These are phyloP conservation scores for Xiphorhynchus elegans DNA, from an alignment of 2,113 vertebrate species.

Conservation along the genomic window DNA sequence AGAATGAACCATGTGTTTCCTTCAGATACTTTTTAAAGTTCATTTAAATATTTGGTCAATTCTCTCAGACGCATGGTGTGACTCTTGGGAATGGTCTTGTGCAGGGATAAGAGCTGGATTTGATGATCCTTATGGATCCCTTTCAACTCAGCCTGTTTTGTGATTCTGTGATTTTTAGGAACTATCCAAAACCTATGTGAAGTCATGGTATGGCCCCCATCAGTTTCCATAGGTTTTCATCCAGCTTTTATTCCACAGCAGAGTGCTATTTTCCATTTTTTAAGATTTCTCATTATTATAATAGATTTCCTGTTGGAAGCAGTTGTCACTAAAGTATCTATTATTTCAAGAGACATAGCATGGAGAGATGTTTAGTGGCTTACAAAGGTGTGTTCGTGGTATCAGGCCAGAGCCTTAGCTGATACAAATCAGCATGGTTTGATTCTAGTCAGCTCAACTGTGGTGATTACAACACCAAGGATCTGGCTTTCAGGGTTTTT, in stretches of 20 bases:
- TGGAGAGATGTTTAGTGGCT: not conserved
- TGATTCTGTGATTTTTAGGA: not conserved
- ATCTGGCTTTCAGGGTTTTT: not conserved
- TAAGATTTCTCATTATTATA: not conserved
- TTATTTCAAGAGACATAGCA: not conserved
- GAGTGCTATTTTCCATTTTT: not conserved
- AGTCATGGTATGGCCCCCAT: not conserved
- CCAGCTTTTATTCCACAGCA: not conserved
- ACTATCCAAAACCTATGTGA: not conserved
- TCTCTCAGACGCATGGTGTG: not conserved
- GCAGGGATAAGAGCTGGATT: not conserved
- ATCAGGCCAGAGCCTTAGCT: not conserved
- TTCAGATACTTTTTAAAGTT: not conserved
- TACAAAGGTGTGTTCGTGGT: not conserved
- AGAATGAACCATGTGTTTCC: not conserved
- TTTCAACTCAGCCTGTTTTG: not conserved
- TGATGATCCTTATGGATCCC: not conserved
- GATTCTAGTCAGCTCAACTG: not conserved
- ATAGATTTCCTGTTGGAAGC: not conserved
- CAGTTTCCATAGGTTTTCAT: not conserved
- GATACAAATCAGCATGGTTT: not conserved
- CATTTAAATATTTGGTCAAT: not conserved
- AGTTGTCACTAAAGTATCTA: not conserved
- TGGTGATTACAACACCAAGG: not conserved
- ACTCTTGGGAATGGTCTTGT: not conserved